Conservation (phyloP, 2,113 vertebrate genomes). For the Macroglossus sobrinus region DNA sequence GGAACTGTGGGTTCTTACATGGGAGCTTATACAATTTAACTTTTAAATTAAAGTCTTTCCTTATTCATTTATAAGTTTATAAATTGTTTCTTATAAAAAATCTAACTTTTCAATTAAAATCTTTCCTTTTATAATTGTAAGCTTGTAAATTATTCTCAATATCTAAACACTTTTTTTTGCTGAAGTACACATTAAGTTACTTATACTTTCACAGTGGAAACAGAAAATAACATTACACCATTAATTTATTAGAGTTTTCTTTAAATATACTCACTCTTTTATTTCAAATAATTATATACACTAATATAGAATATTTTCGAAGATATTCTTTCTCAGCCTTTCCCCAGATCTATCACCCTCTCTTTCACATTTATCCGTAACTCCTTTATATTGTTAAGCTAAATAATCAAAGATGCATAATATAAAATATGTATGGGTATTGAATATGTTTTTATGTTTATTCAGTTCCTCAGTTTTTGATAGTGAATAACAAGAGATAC, state of each 20-base stretch:
- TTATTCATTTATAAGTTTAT: no score
- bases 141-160: no score
- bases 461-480: background rate
- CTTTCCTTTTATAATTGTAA: background rate
- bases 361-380: background rate
- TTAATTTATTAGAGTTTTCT: background rate
- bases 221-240: background rate
- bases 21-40: no score
- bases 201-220: background rate
- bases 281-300: background rate
- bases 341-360: background rate
- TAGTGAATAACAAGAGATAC: background rate
- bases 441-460: background rate
- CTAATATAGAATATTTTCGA: background rate
- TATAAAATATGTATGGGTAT: background rate
- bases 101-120: no score
- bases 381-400: background rate
- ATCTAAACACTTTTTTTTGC: background rate
- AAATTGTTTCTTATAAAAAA: no score
- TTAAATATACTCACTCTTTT: background rate
- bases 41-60: no score
- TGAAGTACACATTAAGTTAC: background rate
- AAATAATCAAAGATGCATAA: background rate
- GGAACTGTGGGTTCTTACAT: no score
- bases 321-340: background rate